These are phyloP conservation scores for Sminthurides aquaticus DNA, from an alignment of 2,888 invertebrate genomes.

Conservation along the genomic window DNA sequence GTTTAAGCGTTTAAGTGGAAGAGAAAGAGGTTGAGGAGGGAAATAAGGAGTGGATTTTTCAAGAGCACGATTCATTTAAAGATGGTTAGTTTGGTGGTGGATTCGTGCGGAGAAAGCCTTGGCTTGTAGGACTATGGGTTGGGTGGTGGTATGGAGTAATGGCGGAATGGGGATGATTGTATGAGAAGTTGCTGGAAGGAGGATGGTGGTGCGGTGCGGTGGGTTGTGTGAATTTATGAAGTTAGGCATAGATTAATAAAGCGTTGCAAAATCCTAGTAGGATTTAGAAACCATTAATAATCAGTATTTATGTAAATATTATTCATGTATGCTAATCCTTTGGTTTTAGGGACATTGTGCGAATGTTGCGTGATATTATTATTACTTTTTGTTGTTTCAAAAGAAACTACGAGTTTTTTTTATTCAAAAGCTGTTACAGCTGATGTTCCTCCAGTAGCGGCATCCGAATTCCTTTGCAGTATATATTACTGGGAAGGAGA, in stretches of 20 bases:
- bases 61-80: no score
- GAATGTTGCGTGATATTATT: background rate
- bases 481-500: no score
- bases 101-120: background rate
- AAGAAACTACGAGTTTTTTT: background rate
- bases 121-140: background rate
- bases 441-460: no score
- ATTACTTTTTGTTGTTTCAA: background rate
- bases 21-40: no score
- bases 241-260: constrained; percentile 19
- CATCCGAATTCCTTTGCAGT: no score
- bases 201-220: background rate
- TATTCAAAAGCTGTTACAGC: background rate
- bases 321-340: constrained; percentile 19
- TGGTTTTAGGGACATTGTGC: constrained; percentile 9
- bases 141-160: no score
- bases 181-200: background rate
- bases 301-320: constrained; percentile 17
- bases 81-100: no score
- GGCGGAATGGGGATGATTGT: no score
- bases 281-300: constrained; percentile 22
- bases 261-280: constrained; percentile 8
- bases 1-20: no score
- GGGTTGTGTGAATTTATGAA: background rate
- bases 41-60: no score